Percentiles rank a stretch among this genome's conserved stretches.
These are phyloP conservation scores for Sinella curviseta DNA, from an alignment of 1,140 invertebrate genomes.

Conservation along the genomic window DNA sequence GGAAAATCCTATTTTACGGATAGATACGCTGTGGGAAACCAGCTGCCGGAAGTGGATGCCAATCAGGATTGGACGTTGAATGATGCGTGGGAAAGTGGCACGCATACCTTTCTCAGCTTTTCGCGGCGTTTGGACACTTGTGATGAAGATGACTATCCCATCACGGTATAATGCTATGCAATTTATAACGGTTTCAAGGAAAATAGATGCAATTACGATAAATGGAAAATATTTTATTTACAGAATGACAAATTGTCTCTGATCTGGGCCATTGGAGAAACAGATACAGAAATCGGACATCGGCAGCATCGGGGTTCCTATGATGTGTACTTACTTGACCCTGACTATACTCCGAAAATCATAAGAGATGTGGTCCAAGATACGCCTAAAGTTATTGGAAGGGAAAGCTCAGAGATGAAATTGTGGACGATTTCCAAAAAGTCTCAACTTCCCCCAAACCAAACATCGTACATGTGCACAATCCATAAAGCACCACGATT, in stretches of 20 bases:
- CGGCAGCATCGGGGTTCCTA: background rate
- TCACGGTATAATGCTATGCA: background rate
- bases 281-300: background rate
- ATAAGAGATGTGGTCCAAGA: background rate
- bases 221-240: too few relatives aligned
- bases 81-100: background rate
- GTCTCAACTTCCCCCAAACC: background rate
- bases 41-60: background rate
- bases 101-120: constrained; percentile 16
- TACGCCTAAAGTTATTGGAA: background rate
- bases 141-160: background rate
- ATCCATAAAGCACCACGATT: constrained; percentile 13
- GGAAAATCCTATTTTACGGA: constrained; percentile 18
- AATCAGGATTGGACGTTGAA: background rate
- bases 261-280: constrained; percentile 4
- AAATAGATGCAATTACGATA: too few relatives aligned
- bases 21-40: background rate
- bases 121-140: constrained; percentile 9
- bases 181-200: too few relatives aligned
- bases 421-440: background rate
- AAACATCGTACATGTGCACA: background rate
- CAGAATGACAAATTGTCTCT: background rate
- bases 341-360: background rate
- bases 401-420: background rate
- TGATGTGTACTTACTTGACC: constrained; percentile 3